A percentile compares a stretch with the other conserved stretches of the same genome.
Evolutionary conservation across 2,888 invertebrate species (phyloP).

Genomic region (Anoncus sp.): DNA sequence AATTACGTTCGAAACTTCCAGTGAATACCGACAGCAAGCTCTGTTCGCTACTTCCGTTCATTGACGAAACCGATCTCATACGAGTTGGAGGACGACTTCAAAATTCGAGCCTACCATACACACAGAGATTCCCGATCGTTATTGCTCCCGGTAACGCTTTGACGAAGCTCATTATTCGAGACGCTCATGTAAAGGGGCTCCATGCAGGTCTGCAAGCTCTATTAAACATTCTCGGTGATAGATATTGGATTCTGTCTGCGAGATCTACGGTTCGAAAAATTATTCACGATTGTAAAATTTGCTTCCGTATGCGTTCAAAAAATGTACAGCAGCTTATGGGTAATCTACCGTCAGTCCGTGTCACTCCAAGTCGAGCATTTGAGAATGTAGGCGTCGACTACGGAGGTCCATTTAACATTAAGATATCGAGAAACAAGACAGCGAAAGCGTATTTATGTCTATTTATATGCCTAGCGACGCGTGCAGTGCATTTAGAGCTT

Average conservation of each 20-base stretch:
- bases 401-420: no score
- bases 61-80: constrained; percentile 42
- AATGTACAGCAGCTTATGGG: no score
- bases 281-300: constrained; percentile 50
- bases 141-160: constrained; percentile 28
- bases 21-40: constrained; percentile 26
- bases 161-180: constrained; percentile 33
- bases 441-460: no score
- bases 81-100: constrained; percentile 48
- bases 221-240: constrained; percentile 24
- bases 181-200: constrained; percentile 48
- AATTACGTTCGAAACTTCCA: constrained; percentile 4
- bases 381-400: no score
- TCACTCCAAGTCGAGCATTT: no score
- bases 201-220: constrained; percentile 41
- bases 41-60: constrained; percentile 32
- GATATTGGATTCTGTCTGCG: constrained; percentile 55
- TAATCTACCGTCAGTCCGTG: no score
- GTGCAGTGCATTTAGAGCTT: no score
- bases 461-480: no score
- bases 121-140: constrained; percentile 35
- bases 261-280: constrained; percentile 45
- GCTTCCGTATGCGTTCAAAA: constrained; percentile 53
- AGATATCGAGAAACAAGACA: no score
- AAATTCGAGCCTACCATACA: constrained; percentile 32